A percentile compares a stretch with the other conserved stretches of the same genome.
These are phyloP conservation scores for Conus ventricosus DNA, from an alignment of 1,140 invertebrate genomes.

Conservation along the genomic window DNA sequence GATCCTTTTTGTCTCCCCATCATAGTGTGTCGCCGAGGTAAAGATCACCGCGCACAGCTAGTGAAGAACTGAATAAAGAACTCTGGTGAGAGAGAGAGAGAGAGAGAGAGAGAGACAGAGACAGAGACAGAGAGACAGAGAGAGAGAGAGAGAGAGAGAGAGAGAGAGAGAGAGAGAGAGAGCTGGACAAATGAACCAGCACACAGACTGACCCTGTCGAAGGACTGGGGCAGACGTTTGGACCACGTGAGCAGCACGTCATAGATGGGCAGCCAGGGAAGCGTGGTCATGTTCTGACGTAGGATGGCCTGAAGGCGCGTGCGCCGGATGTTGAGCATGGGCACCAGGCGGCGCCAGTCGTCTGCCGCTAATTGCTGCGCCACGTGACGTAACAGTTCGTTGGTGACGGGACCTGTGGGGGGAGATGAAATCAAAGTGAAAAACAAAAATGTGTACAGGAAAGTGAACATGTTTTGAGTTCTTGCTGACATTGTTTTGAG, in stretches of 20 bases:
- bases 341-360: conserved; percentile 67
- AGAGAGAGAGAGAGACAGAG: too few relatives aligned
- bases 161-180: background rate
- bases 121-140: too few relatives aligned
- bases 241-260: conserved; percentile 71
- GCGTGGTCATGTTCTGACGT: conserved; percentile 56
- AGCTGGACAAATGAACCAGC: too few relatives aligned
- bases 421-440: background rate
- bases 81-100: too few relatives aligned
- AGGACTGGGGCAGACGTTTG: conserved; percentile 61
- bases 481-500: too few relatives aligned
- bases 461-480: too few relatives aligned
- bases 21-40: too few relatives aligned
- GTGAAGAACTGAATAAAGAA: too few relatives aligned
- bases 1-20: too few relatives aligned
- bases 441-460: background rate
- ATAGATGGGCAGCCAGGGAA: conserved; percentile 59
- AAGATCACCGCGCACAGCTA: too few relatives aligned
- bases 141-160: background rate
- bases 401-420: conserved; percentile 59
- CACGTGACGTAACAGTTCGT: conserved; percentile 58
- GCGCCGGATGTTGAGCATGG: conserved; percentile 56
- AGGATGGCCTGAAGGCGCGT: conserved; percentile 69
- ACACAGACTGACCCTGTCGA: conserved; percentile 62
- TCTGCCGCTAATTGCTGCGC: conserved; percentile 62